phyloP scores from a whole-genome alignment of 2,888 invertebrate genomes.

The Axea sp. region DNA sequence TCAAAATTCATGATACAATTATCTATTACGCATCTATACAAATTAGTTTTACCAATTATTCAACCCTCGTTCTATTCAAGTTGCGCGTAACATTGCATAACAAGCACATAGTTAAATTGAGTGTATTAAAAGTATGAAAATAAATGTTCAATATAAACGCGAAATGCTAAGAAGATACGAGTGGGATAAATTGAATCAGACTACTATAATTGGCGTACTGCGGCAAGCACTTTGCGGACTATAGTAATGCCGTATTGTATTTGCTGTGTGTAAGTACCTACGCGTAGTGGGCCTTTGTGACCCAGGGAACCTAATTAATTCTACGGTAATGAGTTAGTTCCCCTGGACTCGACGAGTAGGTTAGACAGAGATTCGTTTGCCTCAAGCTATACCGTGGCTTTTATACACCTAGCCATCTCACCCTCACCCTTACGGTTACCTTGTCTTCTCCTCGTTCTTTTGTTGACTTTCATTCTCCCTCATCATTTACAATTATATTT shows the following conservation, averaged over 20 bases:
- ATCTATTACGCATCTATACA: conserved; percentile 2
- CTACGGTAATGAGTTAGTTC: conserved; percentile 72
- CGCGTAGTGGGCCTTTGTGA: conserved; percentile 71
- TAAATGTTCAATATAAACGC: conserved; percentile 53
- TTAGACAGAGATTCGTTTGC: conserved; percentile 68
- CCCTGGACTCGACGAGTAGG: conserved; percentile 67
- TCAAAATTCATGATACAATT: too few species aligned
- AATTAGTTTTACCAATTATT: too few species aligned
- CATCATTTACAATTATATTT: conserved; percentile 55
- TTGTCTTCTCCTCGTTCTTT: conserved; percentile 61
- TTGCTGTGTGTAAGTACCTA: conserved; percentile 61
- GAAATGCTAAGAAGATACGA: conserved; percentile 48
- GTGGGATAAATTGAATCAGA: conserved; percentile 59
- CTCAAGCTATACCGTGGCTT: conserved; percentile 62
- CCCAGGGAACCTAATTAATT: conserved; percentile 74
- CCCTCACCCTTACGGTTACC: conserved; percentile 58
- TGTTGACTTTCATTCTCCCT: conserved; percentile 63
- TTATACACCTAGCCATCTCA: conserved; percentile 61
- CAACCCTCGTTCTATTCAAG: conserved; percentile 6
- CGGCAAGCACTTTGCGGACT: conserved; percentile 66
- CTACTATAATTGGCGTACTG: conserved; percentile 62
- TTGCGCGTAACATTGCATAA: conserved; percentile 6
- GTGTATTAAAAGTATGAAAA: conserved; percentile 48
- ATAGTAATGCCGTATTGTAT: conserved; percentile 64
- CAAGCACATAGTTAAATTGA: conserved; percentile 29